These are phyloP conservation scores for Drosophila emarginata DNA, from an alignment of 2,888 invertebrate species.

Conservation along the genomic window DNA sequence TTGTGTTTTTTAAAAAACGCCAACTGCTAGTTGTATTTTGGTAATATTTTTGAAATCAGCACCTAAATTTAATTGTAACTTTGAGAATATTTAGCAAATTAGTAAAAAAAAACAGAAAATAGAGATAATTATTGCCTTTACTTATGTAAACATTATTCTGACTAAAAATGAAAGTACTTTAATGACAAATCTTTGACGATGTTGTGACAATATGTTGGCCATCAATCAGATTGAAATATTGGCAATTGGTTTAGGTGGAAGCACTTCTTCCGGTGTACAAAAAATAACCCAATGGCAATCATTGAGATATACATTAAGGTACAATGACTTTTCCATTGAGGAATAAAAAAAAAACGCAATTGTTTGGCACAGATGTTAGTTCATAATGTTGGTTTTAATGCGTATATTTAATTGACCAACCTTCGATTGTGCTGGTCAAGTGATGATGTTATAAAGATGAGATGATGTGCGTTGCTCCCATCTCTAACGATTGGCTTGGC, in stretches of 20 bases:
- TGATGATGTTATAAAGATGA: slow-evolving; percentile 53
- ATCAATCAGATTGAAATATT: slow-evolving; percentile 19
- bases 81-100: not conserved
- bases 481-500: slow-evolving; percentile 37
- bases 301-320: slow-evolving; percentile 3
- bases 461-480: slow-evolving; percentile 29
- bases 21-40: no score
- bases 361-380: not conserved
- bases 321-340: slow-evolving; percentile 37
- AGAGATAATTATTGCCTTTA: not conserved
- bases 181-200: not conserved
- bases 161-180: slow-evolving; percentile 19
- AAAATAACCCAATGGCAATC: not conserved
- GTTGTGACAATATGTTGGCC: slow-evolving; percentile 16
- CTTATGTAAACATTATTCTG: not conserved
- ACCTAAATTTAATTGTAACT: no score
- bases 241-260: not conserved
- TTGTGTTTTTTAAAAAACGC: no score
- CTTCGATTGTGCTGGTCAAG: slow-evolving; percentile 55
- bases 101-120: not conserved
- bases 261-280: slow-evolving; percentile 32
- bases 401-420: slow-evolving; percentile 58
- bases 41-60: not conserved
- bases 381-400: slow-evolving; percentile 1
- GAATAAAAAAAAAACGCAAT: slow-evolving; percentile 3